Percentiles rank a stretch among this genome's conserved stretches.
phyloP scores from a whole-genome alignment of 2,888 invertebrate genomes.

The Erebia palarica region DNA sequence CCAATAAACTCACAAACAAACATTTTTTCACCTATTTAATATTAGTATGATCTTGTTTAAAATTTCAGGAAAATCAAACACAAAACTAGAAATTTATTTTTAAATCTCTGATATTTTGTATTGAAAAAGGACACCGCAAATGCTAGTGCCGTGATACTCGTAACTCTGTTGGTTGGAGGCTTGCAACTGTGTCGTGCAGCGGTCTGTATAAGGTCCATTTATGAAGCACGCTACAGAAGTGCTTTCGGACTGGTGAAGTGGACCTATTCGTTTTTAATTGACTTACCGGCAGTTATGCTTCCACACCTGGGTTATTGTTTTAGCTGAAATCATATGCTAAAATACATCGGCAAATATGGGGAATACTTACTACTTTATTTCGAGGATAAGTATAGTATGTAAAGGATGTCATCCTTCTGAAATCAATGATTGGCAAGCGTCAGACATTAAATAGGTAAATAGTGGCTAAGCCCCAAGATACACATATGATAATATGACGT shows the following conservation, averaged over 20 bases:
- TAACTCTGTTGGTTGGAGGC: background rate
- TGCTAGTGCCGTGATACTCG: background rate
- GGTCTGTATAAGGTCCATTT: slow-evolving; percentile 3
- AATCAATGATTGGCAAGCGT: background rate
- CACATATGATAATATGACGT: no score
- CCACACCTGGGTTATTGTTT: slow-evolving; percentile 6
- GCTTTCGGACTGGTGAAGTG: background rate
- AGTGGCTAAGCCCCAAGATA: no score
- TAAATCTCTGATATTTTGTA: background rate
- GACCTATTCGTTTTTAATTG: slow-evolving; percentile 15
- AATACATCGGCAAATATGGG: background rate
- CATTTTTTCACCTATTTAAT: no score
- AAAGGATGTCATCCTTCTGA: background rate
- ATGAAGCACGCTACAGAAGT: slow-evolving; percentile 12
- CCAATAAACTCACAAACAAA: no score
- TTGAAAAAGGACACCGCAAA: background rate
- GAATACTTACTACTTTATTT: background rate
- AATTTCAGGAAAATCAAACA: background rate
- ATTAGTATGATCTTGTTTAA: no score
- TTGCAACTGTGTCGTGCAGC: background rate
- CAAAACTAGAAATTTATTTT: background rate
- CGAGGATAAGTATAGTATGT: background rate
- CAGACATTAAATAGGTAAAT: background rate
- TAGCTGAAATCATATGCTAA: background rate
- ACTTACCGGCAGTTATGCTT: slow-evolving; percentile 10